Conservation (phyloP, 2,797 vertebrate species). For the Gobionotothen gibberifrons region DNA sequence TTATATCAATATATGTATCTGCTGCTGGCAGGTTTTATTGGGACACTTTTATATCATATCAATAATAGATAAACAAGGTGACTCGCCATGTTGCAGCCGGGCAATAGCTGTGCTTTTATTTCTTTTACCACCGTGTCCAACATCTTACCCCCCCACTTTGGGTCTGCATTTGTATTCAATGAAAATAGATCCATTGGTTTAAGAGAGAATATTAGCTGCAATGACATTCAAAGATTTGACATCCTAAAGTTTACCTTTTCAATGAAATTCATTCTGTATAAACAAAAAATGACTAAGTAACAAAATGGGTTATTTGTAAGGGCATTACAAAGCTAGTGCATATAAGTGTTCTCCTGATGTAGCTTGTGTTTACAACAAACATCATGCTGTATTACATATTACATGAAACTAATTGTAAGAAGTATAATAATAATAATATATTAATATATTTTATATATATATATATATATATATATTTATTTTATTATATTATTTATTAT, state of each 20-base stretch:
- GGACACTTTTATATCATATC: constrained; percentile 74
- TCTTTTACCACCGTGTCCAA: constrained; percentile 6
- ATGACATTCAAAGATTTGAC: constrained; percentile 10
- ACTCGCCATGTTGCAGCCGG: constrained; percentile 58
- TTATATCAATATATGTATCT: constrained; percentile 76
- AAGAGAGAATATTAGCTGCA: not conserved
- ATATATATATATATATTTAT: no score
- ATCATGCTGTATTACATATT: no score
- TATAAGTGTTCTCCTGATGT: not conserved
- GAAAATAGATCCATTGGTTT: not conserved
- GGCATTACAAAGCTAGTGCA: not conserved
- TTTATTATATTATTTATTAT: no score
- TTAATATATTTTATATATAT: no score
- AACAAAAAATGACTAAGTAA: not conserved
- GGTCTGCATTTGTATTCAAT: constrained; percentile 23
- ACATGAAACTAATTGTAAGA: no score
- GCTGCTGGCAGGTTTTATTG: constrained; percentile 70
- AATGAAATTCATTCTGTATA: not conserved
- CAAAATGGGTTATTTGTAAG: not conserved
- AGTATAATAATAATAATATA: no score
- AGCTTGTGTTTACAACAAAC: no score
- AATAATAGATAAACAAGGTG: constrained; percentile 75
- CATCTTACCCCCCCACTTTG: not conserved
- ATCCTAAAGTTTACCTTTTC: not conserved
- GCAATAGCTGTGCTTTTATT: constrained; percentile 36